These are phyloP conservation scores for Erebia aethiops DNA, from an alignment of 2,888 invertebrate species.

Conservation along the genomic window DNA sequence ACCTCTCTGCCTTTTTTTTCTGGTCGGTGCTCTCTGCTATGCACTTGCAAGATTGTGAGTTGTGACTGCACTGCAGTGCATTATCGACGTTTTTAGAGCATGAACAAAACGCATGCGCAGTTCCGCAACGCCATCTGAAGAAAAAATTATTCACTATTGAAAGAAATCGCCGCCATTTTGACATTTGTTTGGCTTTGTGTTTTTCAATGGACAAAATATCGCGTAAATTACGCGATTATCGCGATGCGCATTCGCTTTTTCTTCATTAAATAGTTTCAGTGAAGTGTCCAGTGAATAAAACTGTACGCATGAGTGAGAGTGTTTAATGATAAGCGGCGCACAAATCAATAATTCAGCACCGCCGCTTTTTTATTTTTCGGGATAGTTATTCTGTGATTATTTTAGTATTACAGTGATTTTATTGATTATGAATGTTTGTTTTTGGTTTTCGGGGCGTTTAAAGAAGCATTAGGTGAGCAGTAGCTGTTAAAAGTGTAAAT, in stretches of 20 bases:
- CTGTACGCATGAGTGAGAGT: constrained; percentile 53
- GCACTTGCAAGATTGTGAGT: constrained; percentile 16
- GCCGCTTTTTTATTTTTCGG: constrained; percentile 78
- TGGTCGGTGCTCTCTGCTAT: too few species aligned
- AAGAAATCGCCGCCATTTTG: constrained; percentile 81
- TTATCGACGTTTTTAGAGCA: constrained; percentile 52
- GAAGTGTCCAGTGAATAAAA: constrained; percentile 48
- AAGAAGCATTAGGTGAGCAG: constrained; percentile 9
- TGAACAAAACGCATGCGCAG: constrained; percentile 73
- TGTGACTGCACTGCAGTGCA: neutral
- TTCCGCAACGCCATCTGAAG: constrained; percentile 64
- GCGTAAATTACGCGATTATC: constrained; percentile 60
- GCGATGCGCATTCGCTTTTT: constrained; percentile 53
- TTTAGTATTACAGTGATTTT: constrained; percentile 38
- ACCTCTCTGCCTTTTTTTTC: too few species aligned
- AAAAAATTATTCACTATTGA: constrained; percentile 49
- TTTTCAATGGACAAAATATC: constrained; percentile 60
- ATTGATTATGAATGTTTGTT: neutral
- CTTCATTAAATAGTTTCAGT: constrained; percentile 48
- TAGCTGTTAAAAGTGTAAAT: constrained; percentile 44
- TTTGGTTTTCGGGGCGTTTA: neutral
- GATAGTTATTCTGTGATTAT: constrained; percentile 54
- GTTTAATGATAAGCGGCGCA: constrained; percentile 55
- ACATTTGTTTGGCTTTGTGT: constrained; percentile 83
- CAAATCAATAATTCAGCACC: constrained; percentile 73